Conservation (phyloP, 2,113 vertebrate species). For the Neotragus moschatus region DNA sequence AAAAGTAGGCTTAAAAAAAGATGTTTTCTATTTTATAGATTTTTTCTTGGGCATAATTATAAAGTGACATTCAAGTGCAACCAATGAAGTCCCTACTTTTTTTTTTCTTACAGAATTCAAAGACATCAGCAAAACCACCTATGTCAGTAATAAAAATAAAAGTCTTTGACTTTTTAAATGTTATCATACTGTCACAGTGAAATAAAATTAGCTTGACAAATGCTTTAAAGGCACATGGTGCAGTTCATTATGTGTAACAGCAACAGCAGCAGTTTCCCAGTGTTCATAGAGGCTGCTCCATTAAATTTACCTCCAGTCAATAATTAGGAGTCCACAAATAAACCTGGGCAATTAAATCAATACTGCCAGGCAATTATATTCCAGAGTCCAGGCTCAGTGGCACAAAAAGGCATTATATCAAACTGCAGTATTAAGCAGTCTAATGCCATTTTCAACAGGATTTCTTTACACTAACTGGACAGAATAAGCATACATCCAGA, state of each 20-base stretch:
- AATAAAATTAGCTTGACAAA: conserved; percentile 96
- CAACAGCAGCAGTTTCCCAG: conserved; percentile 91
- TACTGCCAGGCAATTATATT: conserved; percentile 90
- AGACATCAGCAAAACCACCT: conserved; percentile 79
- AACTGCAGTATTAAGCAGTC: conserved; percentile 87
- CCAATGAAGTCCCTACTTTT: conserved; percentile 70
- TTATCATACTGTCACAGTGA: conserved; percentile 86
- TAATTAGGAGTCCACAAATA: conserved; percentile 99
- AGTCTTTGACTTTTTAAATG: conserved; percentile 85
- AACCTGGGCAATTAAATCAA: conserved; percentile 99
- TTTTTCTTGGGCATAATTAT: conserved; percentile 76
- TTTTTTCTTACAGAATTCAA: conserved; percentile 74
- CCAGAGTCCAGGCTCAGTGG: conserved; percentile 88
- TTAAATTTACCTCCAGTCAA: conserved; percentile 99
- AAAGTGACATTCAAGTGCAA: conserved; percentile 81
- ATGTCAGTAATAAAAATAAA: conserved; percentile 85
- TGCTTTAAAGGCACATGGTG: conserved; percentile 89
- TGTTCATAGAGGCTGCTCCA: conserved; percentile 96
- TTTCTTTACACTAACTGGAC: conserved; percentile 64
- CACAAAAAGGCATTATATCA: conserved; percentile 93
- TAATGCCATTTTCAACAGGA: conserved; percentile 75
- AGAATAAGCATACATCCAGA: conserved; percentile 20
- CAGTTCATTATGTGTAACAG: conserved; percentile 93
- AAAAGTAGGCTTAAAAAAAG: conserved; percentile 60
- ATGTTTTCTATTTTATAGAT: conserved; percentile 67